Evolutionary conservation across 2,888 invertebrate species (phyloP), one percentile per base, ranked within the genome.

Genomic region (Anthophora plumipes): DNA sequence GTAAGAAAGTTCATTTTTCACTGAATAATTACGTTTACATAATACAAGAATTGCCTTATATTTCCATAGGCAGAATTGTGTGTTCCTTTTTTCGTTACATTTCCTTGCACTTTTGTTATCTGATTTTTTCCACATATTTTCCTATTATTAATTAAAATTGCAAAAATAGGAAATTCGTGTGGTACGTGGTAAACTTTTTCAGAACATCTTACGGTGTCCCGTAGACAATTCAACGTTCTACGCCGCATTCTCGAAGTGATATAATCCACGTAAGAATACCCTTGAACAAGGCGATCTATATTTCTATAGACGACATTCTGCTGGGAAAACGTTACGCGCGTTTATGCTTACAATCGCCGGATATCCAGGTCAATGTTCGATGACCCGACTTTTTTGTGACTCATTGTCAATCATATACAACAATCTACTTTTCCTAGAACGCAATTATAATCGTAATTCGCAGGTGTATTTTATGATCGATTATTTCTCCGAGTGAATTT

Each of bases 291-390:
- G 59, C 39, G 9, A 69, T 59, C 8, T 17, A 25, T 25, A 25
- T 78, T 76, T 66, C 17, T 46, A 22, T 48, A 22, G 7, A 59
- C 14, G 20, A 61, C 31, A 20, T 67, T 50, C 43, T 69, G 59
- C 80, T 82, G 71, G 73, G n/a, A 22, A 39, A 54, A 69, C 68
- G 60, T 67, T 60, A 77, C 39, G 46, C 68, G 82, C 84, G 69
- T n/a, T 79, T 55, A 31, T 22, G 84, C 78, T 87, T 81, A 92
- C 91, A 92, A 92, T 92, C 68, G 90, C 76, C 92, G 93, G 93
- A 93, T 89, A 90, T 92, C 91, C 92, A 90, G 93, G 93, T 93
- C 90, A 77, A 37, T 59, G 79, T 60, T 74, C 75, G 72, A 61
- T 88, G 88, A 90, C 89, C 89, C 77, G 41, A 64, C 57, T 20